Base-by-base conservation (phyloP, 2,113 vertebrate genomes). In the Geococcyx californianus region DNA sequence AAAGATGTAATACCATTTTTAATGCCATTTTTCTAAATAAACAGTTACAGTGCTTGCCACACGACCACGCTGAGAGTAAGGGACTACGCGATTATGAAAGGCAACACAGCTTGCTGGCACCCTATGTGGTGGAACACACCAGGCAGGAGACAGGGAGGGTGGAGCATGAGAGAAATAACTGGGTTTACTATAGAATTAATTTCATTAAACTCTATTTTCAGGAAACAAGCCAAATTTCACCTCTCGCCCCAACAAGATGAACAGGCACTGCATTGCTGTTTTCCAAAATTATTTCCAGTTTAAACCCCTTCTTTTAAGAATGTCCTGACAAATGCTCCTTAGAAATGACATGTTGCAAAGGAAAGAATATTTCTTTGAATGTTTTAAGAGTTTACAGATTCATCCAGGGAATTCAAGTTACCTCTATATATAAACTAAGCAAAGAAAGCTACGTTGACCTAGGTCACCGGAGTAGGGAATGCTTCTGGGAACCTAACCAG, bases 11-110 rank as follows among this genome's bases (percentile, higher is more conserved):
- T 56, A 20, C 33, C 51, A 70, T 34, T 91, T 95, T 93, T 67
- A 56, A 90, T 81, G 59, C 23, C n/a, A 10, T 54, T 83, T 94
- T 94, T 80, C 81, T 72, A 75, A 38, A 81, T 87, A 80, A 93
- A 84, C 64, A 60, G 56, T 81, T 78, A 42, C 16, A 44, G 47
- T 8, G 21, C 29, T 84, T 78, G 38, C 83, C 52, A 86, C 3
- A 8, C 40, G 44, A 21, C 16, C 64, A 78, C 24, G 19, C 47
- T 36, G 60, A 86, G 59, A 90, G 49, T 29, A 88, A 84, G 93
- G n/a, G 36, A 49, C 63, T 33, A n/a, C 7, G n/a, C 21, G 55
- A 14, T 24, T 23, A 38, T 1, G 7, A 84, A 70, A 92, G 62
- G 52, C 16, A 93, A 7, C 55, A 60, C 26, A 56, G 64, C 14